Base-by-base conservation (phyloP, 2,113 vertebrate genomes). In the Urocitellus parryii region DNA sequence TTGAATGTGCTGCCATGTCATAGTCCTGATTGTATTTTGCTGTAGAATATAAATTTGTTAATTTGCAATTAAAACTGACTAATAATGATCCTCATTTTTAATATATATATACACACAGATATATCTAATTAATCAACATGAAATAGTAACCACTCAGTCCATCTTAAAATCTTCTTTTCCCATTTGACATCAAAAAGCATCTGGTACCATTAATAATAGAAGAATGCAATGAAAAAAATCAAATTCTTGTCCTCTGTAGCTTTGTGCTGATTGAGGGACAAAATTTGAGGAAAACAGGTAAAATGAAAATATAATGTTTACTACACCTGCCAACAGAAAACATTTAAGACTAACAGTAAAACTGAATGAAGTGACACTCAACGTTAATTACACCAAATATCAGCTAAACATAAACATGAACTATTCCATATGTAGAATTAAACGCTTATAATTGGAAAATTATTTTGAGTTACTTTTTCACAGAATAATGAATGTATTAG, bases 381-480 rank as follows among this genome's bases (percentile, higher is more conserved):
- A 78, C 48, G 88, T 94, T 95, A 97, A 96, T 83, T 95, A 77
- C 3, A 77, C 42, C 58, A 95, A 32, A 34, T 51, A 90, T 51
- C 63, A 89, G n/a, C 45, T 90, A 53, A 58, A 67, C 12, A 89
- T 12, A 91, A 97, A 97, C 45, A 70, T 17, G 24, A 96, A 53
- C 34, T 94, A 77, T 88, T 53, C 53, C 51, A 56, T 10, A 77
- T 27, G 27, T 34, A 88, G 34, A 39, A 48, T 78, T 79, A 91
- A 81, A 89, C 45, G 25, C 22, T n/a, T 89, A 63, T 88, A 89
- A 87, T 73, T 92, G 77, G 16, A 90, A 89, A 83, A 93, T 53
- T 81, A 91, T 65, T 76, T 95, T 53, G 17, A 81, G 42, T 76
- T 80, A 95, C 45, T 74, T 93, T 92, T 93, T 80, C 32, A 96